Base-by-base conservation (phyloP, 2,888 invertebrate genomes). In the Thelaira solivaga region DNA sequence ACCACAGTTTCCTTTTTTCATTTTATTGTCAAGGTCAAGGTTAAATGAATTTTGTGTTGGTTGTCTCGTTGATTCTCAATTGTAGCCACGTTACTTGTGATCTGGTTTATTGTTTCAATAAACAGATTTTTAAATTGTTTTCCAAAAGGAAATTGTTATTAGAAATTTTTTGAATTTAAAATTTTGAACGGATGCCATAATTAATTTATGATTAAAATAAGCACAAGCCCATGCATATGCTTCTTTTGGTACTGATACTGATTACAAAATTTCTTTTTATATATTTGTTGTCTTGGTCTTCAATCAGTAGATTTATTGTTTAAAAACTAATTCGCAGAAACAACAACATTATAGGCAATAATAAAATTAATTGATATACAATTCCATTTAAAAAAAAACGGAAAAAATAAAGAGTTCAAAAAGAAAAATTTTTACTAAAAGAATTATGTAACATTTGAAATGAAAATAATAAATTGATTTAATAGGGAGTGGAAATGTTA, bases 121-220 rank as follows among this genome's bases (percentile, higher is more conserved):
- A 18, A 39, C 29, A 13, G 11, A 6, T 36, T 47, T 11, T 10
- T 31, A 10, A 34, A 18, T 53, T 43, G 4, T 22, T 65, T 43
- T 29, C 8, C 2, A 4, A 49, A 26, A 36, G 59, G 57, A 69
- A 49, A 57, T 57, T 8, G 7, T 3, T 36, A 29, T 13, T 31
- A 65, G 41, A 49, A 51, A 55, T 2, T 24, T 24, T 24, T 36
- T 39, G 13, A 11, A 16, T 11, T 45, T 11, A 29, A n/a, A 34
- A 20, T n/a, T 16, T 36, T 36, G 2, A 55, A 29, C 71, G 71
- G 71, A 72, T 62, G 71, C 20, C 16, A 31, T 11, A 45, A 43
- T 39, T 20, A 47, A 62, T 72, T 72, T 62, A 72, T 55, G 53
- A 59, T 11, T 13, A 47, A 68, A 68, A 59, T 39, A 59, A 59